These are phyloP conservation scores for Peromyscus attwateri DNA, from an alignment of 2,797 vertebrate species.

Conservation along the genomic window DNA sequence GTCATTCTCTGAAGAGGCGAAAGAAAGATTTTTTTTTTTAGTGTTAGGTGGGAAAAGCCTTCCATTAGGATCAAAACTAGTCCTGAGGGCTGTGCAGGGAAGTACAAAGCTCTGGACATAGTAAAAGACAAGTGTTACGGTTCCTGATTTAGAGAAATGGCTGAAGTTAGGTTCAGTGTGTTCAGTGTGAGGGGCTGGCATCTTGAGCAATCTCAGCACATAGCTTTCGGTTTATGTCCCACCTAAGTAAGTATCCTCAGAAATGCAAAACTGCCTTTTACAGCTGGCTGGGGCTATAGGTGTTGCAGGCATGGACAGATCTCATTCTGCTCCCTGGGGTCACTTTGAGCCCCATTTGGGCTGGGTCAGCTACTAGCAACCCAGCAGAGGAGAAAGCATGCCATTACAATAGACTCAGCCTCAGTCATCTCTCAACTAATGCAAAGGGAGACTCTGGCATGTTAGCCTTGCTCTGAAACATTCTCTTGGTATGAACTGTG, in stretches of 20 bases:
- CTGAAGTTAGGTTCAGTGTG: not conserved
- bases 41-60: not conserved
- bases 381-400: not conserved
- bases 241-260: not conserved
- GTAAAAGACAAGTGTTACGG: not conserved
- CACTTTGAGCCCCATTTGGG: not conserved
- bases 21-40: not conserved
- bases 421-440: not conserved
- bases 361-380: not conserved
- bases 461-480: constrained; percentile 42
- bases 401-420: not conserved
- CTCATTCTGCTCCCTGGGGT: constrained; percentile 14
- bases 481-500: constrained; percentile 48
- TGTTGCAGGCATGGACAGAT: not conserved
- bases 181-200: not conserved
- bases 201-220: not conserved
- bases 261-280: constrained; percentile 1
- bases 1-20: not conserved
- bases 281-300: not conserved
- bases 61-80: constrained; percentile 48
- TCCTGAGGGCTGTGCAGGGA: not conserved
- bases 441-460: not conserved
- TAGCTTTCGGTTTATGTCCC: not conserved
- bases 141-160: not conserved
- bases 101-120: not conserved